Conservation (phyloP, 1,140 invertebrate species). For the Galleria mellonella region DNA sequence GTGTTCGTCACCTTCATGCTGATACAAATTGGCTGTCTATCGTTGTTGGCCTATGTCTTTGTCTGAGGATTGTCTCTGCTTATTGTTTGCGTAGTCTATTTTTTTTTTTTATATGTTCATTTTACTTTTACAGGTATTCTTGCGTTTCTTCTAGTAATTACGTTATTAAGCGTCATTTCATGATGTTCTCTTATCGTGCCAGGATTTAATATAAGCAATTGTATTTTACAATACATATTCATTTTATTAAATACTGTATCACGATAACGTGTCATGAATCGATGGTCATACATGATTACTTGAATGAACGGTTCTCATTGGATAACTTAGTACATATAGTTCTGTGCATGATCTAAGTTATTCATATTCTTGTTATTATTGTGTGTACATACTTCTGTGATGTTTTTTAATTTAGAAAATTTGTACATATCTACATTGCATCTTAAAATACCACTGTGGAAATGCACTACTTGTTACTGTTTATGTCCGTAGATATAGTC, state of each 20-base stretch:
- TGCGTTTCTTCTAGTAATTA: too few species aligned
- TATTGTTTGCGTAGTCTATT: conserved; percentile 21
- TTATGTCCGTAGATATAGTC: neutral
- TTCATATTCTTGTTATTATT: neutral
- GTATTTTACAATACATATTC: too few species aligned
- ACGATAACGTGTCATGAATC: too few species aligned
- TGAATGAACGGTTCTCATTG: neutral
- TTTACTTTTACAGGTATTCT: conserved; percentile 23
- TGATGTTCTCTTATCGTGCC: too few species aligned
- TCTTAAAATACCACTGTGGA: conserved; percentile 17
- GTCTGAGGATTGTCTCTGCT: conserved; percentile 18
- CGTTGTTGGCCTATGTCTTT: conserved; percentile 26
- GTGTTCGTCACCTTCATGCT: conserved; percentile 51
- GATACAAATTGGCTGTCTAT: conserved; percentile 43
- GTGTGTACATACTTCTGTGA: neutral
- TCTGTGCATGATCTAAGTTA: conserved; percentile 4
- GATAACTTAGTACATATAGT: neutral
- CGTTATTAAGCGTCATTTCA: too few species aligned
- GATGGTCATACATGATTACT: too few species aligned
- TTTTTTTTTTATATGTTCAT: conserved; percentile 5
- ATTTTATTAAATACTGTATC: too few species aligned
- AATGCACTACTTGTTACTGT: conserved; percentile 13
- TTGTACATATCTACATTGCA: conserved; percentile 3
- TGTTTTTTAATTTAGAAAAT: neutral
- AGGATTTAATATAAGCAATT: too few species aligned